Base-by-base conservation (phyloP, 2,888 invertebrate genomes). In the Amblyjoppa fuscipennis region DNA sequence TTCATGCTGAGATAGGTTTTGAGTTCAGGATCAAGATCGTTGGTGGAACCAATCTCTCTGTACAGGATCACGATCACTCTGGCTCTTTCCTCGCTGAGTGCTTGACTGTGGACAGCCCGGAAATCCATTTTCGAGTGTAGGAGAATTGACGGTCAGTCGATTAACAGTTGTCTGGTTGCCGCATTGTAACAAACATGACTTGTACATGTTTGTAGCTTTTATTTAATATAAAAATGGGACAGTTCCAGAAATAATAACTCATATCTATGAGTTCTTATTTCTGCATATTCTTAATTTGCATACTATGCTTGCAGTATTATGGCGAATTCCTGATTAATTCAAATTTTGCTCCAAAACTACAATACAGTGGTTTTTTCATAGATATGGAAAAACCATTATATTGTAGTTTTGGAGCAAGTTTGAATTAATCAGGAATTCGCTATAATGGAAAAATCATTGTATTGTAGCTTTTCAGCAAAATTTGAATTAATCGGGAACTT, bases 11-110 rank as follows among this genome's bases (percentile, higher is more conserved):
- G 94, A 92, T 97, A 97, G 0, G 96, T 95, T 91, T 96, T 95
- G 69, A 97, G 94, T 89, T 97, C 97, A 0, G 96, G 95, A 90
- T 97, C 97, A 81, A 97, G 94, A 84, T 95, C 94, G 41, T 96
- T 95, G 51, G 95, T 94, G 1, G 96, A 94, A 3, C 96, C 95
- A 53, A 97, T 95, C 77, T 97, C 97, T 20, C 97, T 96, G 88
- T 96, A 96, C 13, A 98, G 94, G n/a, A 98, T 95, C 3, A 98
- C 95, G 68, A 98, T 96, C 0, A 97, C 95, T 20, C 97, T 95
- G 0, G 96, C 95, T n/a, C 96, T 94, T 25, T 96, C 96, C 87
- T 97, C 96, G 59, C 95, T 95, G 20, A 97, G 93, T 11, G 98
- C 96, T 91, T 96, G 95, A 78, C 95, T 95, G 94, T 98, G 96